Conservation (phyloP, 2,888 invertebrate species). For the Chromoteleia sp. region DNA sequence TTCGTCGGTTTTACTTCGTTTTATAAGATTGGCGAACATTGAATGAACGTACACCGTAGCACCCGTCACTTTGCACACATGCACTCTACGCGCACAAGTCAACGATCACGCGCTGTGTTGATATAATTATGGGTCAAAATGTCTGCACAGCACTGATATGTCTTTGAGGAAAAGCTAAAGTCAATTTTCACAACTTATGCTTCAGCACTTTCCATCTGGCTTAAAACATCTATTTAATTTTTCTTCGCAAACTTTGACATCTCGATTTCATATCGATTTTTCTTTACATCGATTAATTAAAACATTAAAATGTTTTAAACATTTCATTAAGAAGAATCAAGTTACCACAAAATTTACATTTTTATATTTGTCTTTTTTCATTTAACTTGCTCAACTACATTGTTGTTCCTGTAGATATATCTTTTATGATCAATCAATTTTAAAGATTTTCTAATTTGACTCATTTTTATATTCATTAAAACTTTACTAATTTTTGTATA, state of each 20-base stretch:
- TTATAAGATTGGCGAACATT: conserved; percentile 65
- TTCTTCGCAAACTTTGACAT: conserved; percentile 18
- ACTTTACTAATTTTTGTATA: too few species aligned
- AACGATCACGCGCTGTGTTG: conserved; percentile 36
- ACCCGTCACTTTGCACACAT: conserved; percentile 67
- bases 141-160: conserved; percentile 81
- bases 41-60: conserved; percentile 67
- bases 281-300: background rate
- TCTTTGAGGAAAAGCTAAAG: conserved; percentile 61
- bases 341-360: too few species aligned
- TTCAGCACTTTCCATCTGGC: conserved; percentile 40
- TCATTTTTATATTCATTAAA: background rate
- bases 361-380: too few species aligned
- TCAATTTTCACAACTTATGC: conserved; percentile 66
- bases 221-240: conserved; percentile 48
- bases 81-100: conserved; percentile 63
- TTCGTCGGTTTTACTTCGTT: conserved; percentile 59
- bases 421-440: too few species aligned
- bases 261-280: conserved; percentile 6
- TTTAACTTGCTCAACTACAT: too few species aligned
- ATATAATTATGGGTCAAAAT: conserved; percentile 74
- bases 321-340: background rate
- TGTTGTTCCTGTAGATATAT: too few species aligned
- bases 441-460: too few species aligned
- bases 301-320: background rate